phyloP scores from a whole-genome alignment of 2,113 vertebrate genomes.

The Suncus etruscus region DNA sequence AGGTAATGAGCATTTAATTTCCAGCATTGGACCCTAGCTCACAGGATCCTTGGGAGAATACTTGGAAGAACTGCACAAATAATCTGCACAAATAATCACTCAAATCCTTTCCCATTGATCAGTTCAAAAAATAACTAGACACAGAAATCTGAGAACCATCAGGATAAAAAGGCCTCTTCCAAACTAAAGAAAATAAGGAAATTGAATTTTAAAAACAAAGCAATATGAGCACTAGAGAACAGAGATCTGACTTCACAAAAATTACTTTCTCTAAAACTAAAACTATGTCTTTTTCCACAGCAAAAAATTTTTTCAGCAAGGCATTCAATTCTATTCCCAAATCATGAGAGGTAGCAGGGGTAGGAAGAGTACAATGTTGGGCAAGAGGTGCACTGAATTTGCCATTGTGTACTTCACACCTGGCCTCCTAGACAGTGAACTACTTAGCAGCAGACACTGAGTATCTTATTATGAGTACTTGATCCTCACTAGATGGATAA shows the following conservation, averaged over 20 bases:
- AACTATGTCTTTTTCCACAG: neutral
- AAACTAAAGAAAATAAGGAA: neutral
- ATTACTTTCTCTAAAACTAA: neutral
- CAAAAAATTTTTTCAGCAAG: accelerated
- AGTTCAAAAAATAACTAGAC: neutral
- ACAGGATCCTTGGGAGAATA: neutral
- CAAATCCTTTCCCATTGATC: neutral
- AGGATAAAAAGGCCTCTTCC: neutral
- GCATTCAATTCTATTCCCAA: neutral
- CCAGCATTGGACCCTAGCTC: neutral
- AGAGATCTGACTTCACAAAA: neutral
- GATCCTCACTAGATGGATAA: too few species aligned
- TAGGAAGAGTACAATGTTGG: neutral
- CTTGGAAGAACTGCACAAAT: too few species aligned
- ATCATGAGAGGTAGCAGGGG: too few species aligned
- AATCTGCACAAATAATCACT: too few species aligned
- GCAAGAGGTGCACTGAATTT: too few species aligned
- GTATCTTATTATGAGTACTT: too few species aligned
- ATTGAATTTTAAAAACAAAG: neutral
- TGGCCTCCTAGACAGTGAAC: too few species aligned
- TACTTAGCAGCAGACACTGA: too few species aligned
- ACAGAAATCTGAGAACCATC: neutral
- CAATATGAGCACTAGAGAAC: neutral
- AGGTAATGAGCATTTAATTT: too few species aligned
- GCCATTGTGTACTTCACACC: too few species aligned